Conservation (phyloP, 2,888 invertebrate genomes). For the Xanthorhoe spadicearia region DNA sequence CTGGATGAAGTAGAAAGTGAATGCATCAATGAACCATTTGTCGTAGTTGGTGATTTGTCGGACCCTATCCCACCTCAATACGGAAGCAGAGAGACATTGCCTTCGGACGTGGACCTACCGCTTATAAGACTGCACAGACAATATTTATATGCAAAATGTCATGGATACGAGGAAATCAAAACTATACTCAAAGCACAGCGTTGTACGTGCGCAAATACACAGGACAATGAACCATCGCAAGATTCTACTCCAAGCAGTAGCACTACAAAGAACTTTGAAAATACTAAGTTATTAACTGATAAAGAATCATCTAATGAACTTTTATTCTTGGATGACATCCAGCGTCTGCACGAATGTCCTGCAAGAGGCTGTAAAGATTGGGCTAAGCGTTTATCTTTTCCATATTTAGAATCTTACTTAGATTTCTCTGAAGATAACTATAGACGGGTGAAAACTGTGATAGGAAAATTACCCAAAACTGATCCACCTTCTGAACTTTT, state of each 20-base stretch:
- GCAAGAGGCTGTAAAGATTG: constrained; percentile 57
- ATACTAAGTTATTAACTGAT: constrained; percentile 33
- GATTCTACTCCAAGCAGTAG: constrained; percentile 15
- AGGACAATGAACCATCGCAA: constrained; percentile 22
- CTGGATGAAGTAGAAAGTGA: constrained; percentile 34
- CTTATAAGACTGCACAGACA: constrained; percentile 64
- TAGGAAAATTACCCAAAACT: constrained; percentile 46
- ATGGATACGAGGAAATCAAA: constrained; percentile 68
- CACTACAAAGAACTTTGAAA: constrained; percentile 25
- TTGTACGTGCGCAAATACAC: constrained; percentile 61
- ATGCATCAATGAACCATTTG: constrained; percentile 67
- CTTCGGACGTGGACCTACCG: constrained; percentile 67
- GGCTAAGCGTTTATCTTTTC: constrained; percentile 56
- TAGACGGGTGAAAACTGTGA: constrained; percentile 60
- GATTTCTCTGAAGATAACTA: constrained; percentile 74
- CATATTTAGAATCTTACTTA: constrained; percentile 60
- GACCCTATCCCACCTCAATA: constrained; percentile 57
- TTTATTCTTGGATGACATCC: constrained; percentile 59
- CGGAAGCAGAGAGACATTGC: constrained; percentile 71
- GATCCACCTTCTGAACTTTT: constrained; percentile 49
- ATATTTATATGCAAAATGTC: constrained; percentile 74
- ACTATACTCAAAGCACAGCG: constrained; percentile 60
- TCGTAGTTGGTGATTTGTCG: constrained; percentile 64
- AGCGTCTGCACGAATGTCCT: constrained; percentile 60
- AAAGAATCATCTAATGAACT: constrained; percentile 63